phyloP scores from a whole-genome alignment of 2,888 invertebrate genomes.

The Leucophenga maculata region DNA sequence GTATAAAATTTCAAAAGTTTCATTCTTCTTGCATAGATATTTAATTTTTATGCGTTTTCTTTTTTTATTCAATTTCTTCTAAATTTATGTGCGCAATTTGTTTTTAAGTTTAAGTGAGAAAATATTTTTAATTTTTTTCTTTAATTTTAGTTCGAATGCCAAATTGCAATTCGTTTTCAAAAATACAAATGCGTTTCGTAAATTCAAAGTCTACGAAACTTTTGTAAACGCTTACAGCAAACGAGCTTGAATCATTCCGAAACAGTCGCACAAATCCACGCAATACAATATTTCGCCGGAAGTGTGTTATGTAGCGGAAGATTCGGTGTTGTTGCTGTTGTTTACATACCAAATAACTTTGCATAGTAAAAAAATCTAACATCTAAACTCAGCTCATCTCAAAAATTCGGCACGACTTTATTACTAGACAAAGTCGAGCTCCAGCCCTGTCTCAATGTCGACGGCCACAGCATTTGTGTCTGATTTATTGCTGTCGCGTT shows the following conservation, averaged over 20 bases:
- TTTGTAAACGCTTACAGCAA: constrained; percentile 24
- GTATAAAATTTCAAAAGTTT: constrained; percentile 45
- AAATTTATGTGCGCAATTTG: constrained; percentile 34
- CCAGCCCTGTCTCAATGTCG: constrained; percentile 69
- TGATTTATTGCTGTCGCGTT: constrained; percentile 12
- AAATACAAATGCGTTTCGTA: constrained; percentile 24
- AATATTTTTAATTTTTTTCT: constrained; percentile 12
- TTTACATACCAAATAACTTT: constrained; percentile 23
- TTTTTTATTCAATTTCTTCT: too few species aligned
- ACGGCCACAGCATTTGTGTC: constrained; percentile 68
- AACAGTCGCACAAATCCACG: too few species aligned
- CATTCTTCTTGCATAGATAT: constrained; percentile 38
- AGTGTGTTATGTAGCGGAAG: not conserved
- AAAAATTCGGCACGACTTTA: constrained; percentile 13
- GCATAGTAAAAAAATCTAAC: constrained; percentile 23
- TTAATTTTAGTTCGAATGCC: constrained; percentile 9
- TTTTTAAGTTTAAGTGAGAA: constrained; percentile 42
- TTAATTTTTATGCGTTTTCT: constrained; percentile 2
- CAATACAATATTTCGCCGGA: not conserved
- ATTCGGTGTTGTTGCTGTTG: constrained; percentile 3
- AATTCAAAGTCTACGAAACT: constrained; percentile 22
- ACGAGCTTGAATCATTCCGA: too few species aligned
- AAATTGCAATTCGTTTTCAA: constrained; percentile 22
- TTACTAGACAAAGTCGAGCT: constrained; percentile 69
- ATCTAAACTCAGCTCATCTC: constrained; percentile 11